These are phyloP conservation scores for Pygocentrus nattereri DNA, from an alignment of 2,797 vertebrate species.

Conservation along the genomic window DNA sequence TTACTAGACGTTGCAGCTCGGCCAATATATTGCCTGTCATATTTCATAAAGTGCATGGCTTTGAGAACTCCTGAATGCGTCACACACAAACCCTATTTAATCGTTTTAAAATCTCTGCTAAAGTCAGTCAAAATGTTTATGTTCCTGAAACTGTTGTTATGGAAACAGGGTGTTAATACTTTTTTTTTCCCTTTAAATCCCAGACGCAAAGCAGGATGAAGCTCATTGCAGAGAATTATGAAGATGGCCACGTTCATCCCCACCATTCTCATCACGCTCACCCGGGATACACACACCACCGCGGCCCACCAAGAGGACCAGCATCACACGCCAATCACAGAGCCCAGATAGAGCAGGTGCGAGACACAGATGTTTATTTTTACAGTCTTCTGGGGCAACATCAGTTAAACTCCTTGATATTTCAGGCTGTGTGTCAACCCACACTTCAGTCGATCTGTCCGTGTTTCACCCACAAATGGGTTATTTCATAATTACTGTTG, in stretches of 20 bases:
- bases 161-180: conserved; percentile 34
- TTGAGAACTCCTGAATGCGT: conserved; percentile 61
- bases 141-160: conserved; percentile 50
- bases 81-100: conserved; percentile 60
- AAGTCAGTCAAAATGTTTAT: conserved; percentile 37
- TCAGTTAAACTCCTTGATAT: neutral
- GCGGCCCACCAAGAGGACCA: conserved; percentile 73
- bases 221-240: conserved; percentile 92
- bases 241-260: conserved; percentile 89
- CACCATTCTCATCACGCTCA: conserved; percentile 81
- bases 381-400: neutral
- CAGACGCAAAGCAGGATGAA: conserved; percentile 98
- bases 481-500: neutral
- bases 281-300: conserved; percentile 86
- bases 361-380: conserved; percentile 13
- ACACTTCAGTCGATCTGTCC: too few species aligned
- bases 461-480: neutral
- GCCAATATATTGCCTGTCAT: conserved; percentile 73
- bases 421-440: neutral
- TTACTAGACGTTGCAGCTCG: conserved; percentile 64
- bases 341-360: conserved; percentile 93
- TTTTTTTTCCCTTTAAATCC: conserved; percentile 20
- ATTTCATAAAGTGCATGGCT: conserved; percentile 63
- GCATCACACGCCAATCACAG: conserved; percentile 86
- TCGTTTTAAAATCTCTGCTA: conserved; percentile 47